Evolutionary conservation across 2,888 invertebrate species (phyloP), one percentile per base, ranked within the genome.

Genomic region (Pasiphila rectangulata): DNA sequence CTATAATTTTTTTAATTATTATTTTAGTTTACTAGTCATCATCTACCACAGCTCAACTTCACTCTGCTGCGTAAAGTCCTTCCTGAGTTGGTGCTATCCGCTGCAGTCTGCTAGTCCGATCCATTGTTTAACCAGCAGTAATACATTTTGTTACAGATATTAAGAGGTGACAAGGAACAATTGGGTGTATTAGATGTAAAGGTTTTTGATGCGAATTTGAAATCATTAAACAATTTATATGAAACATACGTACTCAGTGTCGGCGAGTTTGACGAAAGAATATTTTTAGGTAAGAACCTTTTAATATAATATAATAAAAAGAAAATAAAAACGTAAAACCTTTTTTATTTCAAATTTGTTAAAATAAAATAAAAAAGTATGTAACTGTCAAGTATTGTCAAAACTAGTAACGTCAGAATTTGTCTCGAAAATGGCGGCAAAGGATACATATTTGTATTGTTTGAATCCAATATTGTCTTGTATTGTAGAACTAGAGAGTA

Each of bases 231-330:
- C 61, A 95, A 94, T 75, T 89, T 93, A 6, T 99, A 99, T 77
- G 98, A 98, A 74, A 94, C 95, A 40, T 96, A 95, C 79, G 95
- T 98, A 15, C 86, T 98, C 24, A 96, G 93, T 74, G 94, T 95
- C 51, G 98, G 98, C 1, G 97, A 98, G 79, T 96, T 99, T 79
- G 99, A 99, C 79, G 99, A 99, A 81, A 92, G 98, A 69, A 96
- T 99, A 79, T 97, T 99, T 85, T 90, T 98, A 67, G 94, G 95
- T 91, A 90, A 92, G 81, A 72, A 41, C 17, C 40, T 43, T 35
- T 10, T 29, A 39, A 6, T n/a, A 15, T 5, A 7, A 25, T n/a
- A 15, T 3, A 13, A n/a, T n/a, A n/a, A n/a, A n/a, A n/a, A n/a
- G n/a, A n/a, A n/a, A n/a, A n/a, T n/a, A n/a, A n/a, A n/a, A n/a